These are phyloP conservation scores for Scophthalmus maximus DNA, from an alignment of 2,113 vertebrate genomes.

Conservation along the genomic window DNA sequence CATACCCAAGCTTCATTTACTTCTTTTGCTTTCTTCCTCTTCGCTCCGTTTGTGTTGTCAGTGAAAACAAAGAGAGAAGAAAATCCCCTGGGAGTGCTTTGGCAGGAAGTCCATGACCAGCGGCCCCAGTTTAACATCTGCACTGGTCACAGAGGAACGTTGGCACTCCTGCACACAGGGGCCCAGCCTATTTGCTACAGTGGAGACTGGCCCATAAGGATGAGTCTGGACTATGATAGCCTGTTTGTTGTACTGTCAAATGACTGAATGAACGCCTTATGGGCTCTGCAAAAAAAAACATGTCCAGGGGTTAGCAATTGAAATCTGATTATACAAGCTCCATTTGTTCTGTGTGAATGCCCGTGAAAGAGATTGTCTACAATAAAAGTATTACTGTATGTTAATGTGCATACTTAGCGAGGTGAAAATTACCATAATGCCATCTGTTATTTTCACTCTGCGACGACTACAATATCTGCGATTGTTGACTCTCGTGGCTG, in stretches of 20 bases:
- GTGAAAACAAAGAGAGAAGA: background rate
- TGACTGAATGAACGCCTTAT: background rate
- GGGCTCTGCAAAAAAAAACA: background rate
- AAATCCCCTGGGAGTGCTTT: background rate
- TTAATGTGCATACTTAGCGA: background rate
- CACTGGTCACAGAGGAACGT: background rate
- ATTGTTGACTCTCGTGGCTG: background rate
- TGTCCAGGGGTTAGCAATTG: background rate
- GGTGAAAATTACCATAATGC: background rate
- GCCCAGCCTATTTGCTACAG: too few relatives aligned
- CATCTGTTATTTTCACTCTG: conserved; percentile 15
- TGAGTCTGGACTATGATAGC: background rate
- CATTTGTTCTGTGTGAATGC: background rate
- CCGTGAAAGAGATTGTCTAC: too few relatives aligned
- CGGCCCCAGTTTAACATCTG: background rate
- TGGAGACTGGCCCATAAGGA: background rate
- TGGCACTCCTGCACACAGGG: background rate
- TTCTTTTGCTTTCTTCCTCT: background rate
- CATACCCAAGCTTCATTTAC: too few relatives aligned
- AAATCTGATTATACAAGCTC: background rate
- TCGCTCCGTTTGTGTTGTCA: background rate
- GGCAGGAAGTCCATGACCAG: background rate
- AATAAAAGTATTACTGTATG: background rate
- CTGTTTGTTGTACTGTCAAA: background rate
- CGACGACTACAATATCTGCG: background rate